These are phyloP conservation scores for Bombus soroeensis DNA, from an alignment of 1,140 invertebrate species.

Conservation along the genomic window DNA sequence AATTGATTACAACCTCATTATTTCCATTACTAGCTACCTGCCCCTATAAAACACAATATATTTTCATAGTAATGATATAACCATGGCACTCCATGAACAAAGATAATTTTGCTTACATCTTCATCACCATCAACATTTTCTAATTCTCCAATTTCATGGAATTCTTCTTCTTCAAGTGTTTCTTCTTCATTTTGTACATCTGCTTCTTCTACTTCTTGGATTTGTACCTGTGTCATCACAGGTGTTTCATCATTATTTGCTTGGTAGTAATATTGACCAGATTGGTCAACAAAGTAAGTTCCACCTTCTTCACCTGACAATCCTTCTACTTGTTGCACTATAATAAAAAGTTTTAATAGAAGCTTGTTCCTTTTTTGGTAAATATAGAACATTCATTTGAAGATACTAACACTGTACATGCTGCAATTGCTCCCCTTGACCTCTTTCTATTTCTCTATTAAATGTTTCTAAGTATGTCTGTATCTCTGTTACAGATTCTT, in stretches of 20 bases:
- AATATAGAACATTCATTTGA: background rate
- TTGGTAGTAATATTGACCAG: slow-evolving; percentile 91
- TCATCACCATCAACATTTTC: slow-evolving; percentile 81
- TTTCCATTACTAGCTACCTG: slow-evolving; percentile 70
- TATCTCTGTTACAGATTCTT: slow-evolving; percentile 88
- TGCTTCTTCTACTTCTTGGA: slow-evolving; percentile 81
- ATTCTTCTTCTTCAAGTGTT: slow-evolving; percentile 77
- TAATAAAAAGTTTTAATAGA: slow-evolving; percentile 31
- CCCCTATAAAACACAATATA: slow-evolving; percentile 56
- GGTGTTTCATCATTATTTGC: slow-evolving; percentile 85
- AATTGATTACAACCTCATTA: slow-evolving; percentile 84
- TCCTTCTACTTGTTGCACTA: slow-evolving; percentile 83
- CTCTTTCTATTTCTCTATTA: slow-evolving; percentile 91
- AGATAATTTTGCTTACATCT: slow-evolving; percentile 67
- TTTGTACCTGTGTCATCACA: slow-evolving; percentile 85
- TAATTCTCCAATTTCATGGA: slow-evolving; percentile 82
- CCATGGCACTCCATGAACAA: background rate
- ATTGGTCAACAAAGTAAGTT: slow-evolving; percentile 90
- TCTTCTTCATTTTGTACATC: slow-evolving; percentile 80
- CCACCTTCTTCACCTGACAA: slow-evolving; percentile 85
- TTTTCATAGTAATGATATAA: background rate
- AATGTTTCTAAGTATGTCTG: slow-evolving; percentile 93
- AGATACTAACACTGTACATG: slow-evolving; percentile 82
- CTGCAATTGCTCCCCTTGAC: slow-evolving; percentile 81
- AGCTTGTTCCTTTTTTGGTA: no score